Conservation (phyloP, 2,113 vertebrate genomes). For the Buteo buteo region DNA sequence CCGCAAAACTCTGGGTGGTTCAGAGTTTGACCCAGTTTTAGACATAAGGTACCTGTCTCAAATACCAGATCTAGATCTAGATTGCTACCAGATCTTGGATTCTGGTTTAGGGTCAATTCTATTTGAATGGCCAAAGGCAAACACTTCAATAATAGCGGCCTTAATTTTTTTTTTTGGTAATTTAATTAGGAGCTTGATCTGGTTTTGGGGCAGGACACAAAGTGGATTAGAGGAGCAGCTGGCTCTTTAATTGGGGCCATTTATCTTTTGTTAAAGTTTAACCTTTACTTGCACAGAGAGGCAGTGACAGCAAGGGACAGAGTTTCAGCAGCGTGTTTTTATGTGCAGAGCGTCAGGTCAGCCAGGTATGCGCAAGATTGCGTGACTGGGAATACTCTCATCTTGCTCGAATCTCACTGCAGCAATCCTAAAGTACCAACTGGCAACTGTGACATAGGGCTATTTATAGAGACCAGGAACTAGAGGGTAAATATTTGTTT, state of each 20-base stretch:
- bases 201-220: conserved; percentile 12
- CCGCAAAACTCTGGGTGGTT: background rate
- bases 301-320: background rate
- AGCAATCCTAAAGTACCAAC: background rate
- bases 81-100: background rate
- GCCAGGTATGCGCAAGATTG: background rate
- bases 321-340: background rate
- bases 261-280: background rate
- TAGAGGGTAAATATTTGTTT: background rate
- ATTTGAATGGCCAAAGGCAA: background rate
- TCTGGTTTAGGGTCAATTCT: background rate
- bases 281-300: background rate
- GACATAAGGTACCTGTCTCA: background rate
- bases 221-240: conserved; percentile 21
- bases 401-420: background rate
- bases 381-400: background rate
- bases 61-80: background rate
- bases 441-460: background rate
- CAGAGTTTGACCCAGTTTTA: background rate
- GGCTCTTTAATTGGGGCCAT: background rate
- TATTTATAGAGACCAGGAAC: background rate
- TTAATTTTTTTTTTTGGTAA: background rate
- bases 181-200: conserved; percentile 29
- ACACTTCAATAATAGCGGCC: background rate
- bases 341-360: background rate